Base-by-base conservation (phyloP, 2,113 vertebrate species). In the Labrus mixtus region DNA sequence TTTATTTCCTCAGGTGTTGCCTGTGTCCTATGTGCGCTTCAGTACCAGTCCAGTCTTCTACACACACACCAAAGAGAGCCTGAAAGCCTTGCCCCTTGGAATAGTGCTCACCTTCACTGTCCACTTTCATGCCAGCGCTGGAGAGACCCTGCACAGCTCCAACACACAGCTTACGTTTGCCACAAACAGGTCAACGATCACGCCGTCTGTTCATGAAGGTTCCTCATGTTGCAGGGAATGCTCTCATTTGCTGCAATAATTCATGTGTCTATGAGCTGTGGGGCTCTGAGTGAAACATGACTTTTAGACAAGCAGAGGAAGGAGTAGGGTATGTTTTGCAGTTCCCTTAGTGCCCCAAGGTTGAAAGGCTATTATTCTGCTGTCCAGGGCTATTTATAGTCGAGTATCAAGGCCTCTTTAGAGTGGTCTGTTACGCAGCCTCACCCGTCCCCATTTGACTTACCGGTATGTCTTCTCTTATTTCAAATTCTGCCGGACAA, bases 121-220 rank as follows among this genome's bases (percentile, higher is more conserved):
- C 62, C 94, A 97, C 79, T 97, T 97, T 79, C 98, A 99, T 0
- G 96, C 97, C 90, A 93, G 93, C 90, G 97, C 95, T 0, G 98
- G 98, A 37, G 96, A 98, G 16, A 46, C 79, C 58, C 95, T 99
- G 33, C 96, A 99, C 57, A 94, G 96, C 1, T 96, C 98, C 84
- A 97, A 89, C 82, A 95, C 95, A 0, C 72, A 93, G 23, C 95
- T 98, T 61, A 95, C 80, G 33, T 97, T 97, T 71, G 95, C 96
- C 65, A 95, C 94, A 15, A 98, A 97, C 94, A 97, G 98, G 98
- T 98, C 29, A 39, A 96, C 96, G 36, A 23, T 13, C 45, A 39
- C 57, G 25, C 57, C 19, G 13, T 16, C 20, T 69, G 6, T 22
- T 6, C 29, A 6, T 6, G 4, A 33, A 25, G 8, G 10, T 13